Conservation (phyloP, 2,888 invertebrate species). For the Tortricodes alternella region DNA sequence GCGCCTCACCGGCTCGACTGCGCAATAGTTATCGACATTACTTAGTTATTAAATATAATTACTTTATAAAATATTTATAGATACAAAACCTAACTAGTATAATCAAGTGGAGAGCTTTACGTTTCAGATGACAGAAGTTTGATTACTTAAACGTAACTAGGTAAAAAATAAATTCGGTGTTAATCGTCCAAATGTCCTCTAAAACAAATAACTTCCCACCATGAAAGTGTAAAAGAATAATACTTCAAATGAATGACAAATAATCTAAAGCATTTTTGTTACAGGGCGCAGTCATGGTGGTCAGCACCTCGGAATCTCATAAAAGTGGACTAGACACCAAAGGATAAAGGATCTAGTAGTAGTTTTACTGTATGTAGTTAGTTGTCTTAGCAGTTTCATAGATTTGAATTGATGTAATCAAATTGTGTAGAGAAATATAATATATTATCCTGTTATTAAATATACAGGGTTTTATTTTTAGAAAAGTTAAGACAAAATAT, state of each 20-base stretch:
- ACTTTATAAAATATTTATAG: no score
- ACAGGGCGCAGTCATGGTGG: conserved; percentile 53
- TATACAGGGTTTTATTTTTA: neutral
- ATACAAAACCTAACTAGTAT: no score
- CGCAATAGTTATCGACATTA: no score
- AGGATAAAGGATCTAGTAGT: conserved; percentile 12
- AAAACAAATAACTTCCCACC: no score
- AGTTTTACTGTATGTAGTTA: conserved; percentile 1
- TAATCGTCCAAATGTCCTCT: no score
- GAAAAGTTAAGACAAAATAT: neutral
- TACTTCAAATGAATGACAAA: neutral
- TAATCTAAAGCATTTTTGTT: conserved; percentile 36
- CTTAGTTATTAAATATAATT: no score
- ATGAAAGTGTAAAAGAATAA: neutral
- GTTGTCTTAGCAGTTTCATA: conserved; percentile 32
- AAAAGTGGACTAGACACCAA: conserved; percentile 55
- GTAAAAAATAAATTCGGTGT: no score
- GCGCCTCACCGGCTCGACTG: no score
- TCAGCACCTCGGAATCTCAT: conserved; percentile 44
- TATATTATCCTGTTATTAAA: conserved; percentile 25
- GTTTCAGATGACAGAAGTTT: no score
- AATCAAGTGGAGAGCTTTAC: no score
- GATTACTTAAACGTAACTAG: no score
- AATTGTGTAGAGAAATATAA: conserved; percentile 20
- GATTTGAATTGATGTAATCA: conserved; percentile 39